Evolutionary conservation across 2,113 vertebrate species (phyloP), one percentile per base, ranked within the genome.

Genomic region (Narcine bancroftii): DNA sequence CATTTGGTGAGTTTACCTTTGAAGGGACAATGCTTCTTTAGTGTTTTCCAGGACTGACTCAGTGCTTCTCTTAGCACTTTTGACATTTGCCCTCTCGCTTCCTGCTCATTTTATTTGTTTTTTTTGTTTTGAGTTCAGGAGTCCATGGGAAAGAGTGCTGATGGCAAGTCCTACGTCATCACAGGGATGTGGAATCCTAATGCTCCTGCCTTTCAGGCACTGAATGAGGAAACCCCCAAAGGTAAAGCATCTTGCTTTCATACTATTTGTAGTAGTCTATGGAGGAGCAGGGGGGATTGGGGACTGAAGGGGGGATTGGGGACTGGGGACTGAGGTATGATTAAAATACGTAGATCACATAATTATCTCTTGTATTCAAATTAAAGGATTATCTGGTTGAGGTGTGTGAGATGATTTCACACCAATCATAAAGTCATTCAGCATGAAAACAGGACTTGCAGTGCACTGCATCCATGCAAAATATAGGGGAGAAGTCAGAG

Each of bases 201-300:
- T 93, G 95, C 94, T 60, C 95, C 97, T 1, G 96, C 95, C 92
- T 99, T 99, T 95, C 95, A 98, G 39, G 95, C 94, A 0, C 97
- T 99, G 93, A 99, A 99, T 93, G 98, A 99, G 94, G 99, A 99
- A 95, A 98, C 98, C 0, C 97, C 98, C 33, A 99, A 99, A 98
- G 99, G 99, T 99, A 94, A 91, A 63, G 24, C 89, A 45, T 1
- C 89, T 71, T 36, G 4, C 33, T 91, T 6, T 69, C 66, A 33
- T 71, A 33, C 76, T 47, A 15, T 39, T 3, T 85, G 33, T 33
- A 29, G 6, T 60, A 56, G 29, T 39, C 11, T 36, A 36, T 0
- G 72, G 72, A 36, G n/a, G 15, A 73, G n/a, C 33, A 36, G 19
- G 19, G 63, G 63, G 63, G 7, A 2, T 65, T 10, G 11, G 63